Conservation (phyloP, 2,113 vertebrate species). For the Campylorhamphus procurvoides region DNA sequence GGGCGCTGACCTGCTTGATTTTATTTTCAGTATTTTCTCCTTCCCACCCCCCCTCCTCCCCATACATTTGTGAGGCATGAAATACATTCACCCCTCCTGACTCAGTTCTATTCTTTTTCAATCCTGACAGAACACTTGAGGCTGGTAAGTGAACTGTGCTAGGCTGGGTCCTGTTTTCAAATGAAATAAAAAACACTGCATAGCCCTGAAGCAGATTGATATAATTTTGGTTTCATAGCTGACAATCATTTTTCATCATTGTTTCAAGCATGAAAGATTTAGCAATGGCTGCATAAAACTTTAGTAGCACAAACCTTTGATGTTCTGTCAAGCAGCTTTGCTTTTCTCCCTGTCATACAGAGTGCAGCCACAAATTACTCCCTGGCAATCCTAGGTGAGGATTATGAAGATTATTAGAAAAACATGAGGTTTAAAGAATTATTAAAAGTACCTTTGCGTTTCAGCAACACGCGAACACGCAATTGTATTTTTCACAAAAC, state of each 20-base stretch:
- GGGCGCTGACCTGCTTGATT: not conserved
- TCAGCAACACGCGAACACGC: not conserved
- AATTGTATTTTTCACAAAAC: not conserved
- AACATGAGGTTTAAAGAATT: not conserved
- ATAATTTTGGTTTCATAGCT: constrained; percentile 44
- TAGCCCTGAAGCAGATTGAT: not conserved
- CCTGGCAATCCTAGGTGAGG: not conserved
- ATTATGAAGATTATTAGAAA: constrained; percentile 35
- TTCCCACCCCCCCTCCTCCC: not conserved
- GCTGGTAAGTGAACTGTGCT: constrained; percentile 17
- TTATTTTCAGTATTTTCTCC: not conserved
- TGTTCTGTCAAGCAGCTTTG: constrained; percentile 16
- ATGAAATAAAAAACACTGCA: not conserved
- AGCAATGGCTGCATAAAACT: constrained; percentile 22
- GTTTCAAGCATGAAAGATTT: constrained; percentile 42
- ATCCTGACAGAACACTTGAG: not conserved
- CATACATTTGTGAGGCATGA: not conserved
- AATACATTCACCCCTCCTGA: not conserved
- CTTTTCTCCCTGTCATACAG: not conserved
- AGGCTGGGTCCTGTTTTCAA: constrained; percentile 37
- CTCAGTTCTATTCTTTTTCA: not conserved
- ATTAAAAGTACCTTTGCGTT: constrained; percentile 18
- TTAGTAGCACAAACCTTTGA: constrained; percentile 17
- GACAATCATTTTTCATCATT: constrained; percentile 46
- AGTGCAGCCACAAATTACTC: constrained; percentile 11